Conservation (phyloP, 2,797 vertebrate genomes). For the Aeoliscus strigatus region DNA sequence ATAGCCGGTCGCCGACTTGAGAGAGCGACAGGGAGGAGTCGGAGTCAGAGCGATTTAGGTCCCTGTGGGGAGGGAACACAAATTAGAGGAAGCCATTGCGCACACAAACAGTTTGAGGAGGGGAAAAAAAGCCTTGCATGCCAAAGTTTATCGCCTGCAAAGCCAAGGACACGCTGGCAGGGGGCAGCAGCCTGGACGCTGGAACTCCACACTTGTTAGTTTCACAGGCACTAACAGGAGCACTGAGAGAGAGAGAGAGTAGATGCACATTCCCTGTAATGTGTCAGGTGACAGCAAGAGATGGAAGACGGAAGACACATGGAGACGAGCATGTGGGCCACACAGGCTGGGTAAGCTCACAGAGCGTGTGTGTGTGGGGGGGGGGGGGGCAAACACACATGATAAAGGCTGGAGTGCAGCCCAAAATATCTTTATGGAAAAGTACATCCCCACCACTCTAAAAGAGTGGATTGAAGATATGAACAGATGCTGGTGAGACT, state of each 20-base stretch:
- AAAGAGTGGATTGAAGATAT: too few relatives aligned
- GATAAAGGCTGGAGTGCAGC: too few relatives aligned
- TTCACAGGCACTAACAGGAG: slow-evolving; percentile 25
- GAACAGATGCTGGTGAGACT: too few relatives aligned
- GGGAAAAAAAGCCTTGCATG: slow-evolving; percentile 52
- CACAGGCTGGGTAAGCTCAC: too few relatives aligned
- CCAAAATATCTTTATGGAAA: too few relatives aligned
- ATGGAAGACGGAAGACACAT: neutral
- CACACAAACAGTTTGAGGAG: neutral
- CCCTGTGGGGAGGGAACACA: slow-evolving; percentile 69
- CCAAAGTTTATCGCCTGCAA: slow-evolving; percentile 35
- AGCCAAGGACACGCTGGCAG: slow-evolving; percentile 23
- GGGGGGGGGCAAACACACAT: too few relatives aligned
- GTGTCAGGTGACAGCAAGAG: slow-evolving; percentile 5
- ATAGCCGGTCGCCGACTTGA: slow-evolving; percentile 81
- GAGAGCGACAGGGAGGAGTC: slow-evolving; percentile 85
- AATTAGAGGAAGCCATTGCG: slow-evolving; percentile 13
- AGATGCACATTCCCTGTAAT: slow-evolving; percentile 12
- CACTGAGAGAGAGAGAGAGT: slow-evolving; percentile 13
- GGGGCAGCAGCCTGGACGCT: slow-evolving; percentile 23
- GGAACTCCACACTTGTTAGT: slow-evolving; percentile 55
- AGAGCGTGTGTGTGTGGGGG: too few relatives aligned
- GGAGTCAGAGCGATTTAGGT: slow-evolving; percentile 91
- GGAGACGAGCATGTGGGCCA: too few relatives aligned
- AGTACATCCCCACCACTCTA: too few relatives aligned